Evolutionary conservation across 2,113 vertebrate genomes (phyloP), one percentile per base, ranked within the genome.

Genomic region (Hippocampus abdominalis): DNA sequence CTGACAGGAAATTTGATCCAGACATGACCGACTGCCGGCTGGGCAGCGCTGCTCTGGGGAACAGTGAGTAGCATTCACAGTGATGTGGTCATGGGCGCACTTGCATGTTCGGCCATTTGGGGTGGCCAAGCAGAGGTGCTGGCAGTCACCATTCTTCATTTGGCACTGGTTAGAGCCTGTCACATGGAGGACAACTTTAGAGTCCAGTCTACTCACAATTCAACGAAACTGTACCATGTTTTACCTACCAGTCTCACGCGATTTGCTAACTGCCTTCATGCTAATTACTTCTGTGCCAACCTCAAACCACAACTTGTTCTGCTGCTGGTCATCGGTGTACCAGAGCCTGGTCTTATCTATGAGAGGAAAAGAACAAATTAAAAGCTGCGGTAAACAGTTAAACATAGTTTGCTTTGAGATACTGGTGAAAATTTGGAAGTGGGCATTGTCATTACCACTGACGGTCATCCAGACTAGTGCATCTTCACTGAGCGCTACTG

Each of bases 71-170:
- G 61, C 83, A 0, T 68, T 88, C 36, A 88, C 77, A 32, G 89
- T 65, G 9, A 42, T 57, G 70, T 94, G 90, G 16, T 91, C 92
- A 0, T 83, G 64, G 18, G 91, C 80, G 70, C 96, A 98, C 44
- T 16, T 86, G 75, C 96, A 97, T 12, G 86, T 94, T 71, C 78
- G 86, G 4, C 95, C 93, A 3, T 78, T 32, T 0, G 93, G 93
- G 16, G 90, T 91, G 12, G 95, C 89, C 8, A 98, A 88, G 81
- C 96, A 98, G 46, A 98, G 83, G 56, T 96, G 94, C 73, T 89
- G 85, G 59, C 96, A 97, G 64, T 93, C 90, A 3, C 95, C 96
- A 0, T 97, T 95, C 64, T 79, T 91, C 78, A 87, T 81, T 0
- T 88, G 76, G 63, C 96, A 98, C 40, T 66, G 65, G 1, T 93